phyloP scores from a whole-genome alignment of 1,140 invertebrate species.

The Tetramorium simillimum region DNA sequence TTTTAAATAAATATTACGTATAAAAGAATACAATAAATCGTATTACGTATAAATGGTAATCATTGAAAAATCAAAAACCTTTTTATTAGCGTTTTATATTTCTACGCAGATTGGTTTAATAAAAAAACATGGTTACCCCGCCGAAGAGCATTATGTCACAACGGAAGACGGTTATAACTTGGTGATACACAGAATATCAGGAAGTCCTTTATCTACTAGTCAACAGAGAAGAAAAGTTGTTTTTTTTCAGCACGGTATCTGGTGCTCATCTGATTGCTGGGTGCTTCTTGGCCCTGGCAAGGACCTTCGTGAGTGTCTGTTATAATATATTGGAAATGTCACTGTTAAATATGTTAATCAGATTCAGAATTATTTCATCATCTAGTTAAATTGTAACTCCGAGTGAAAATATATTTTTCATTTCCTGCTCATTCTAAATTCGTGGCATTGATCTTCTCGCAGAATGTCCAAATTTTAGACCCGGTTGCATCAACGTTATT shows the following conservation, averaged over 20 bases:
- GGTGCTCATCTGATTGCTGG: constrained; percentile 83
- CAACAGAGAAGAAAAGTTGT: constrained; percentile 65
- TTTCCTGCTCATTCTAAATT: neutral
- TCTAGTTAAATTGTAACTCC: neutral
- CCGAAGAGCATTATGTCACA: constrained; percentile 83
- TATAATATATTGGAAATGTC: neutral
- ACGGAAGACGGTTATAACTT: constrained; percentile 85
- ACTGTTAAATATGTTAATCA: neutral
- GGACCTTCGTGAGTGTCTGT: constrained; percentile 76
- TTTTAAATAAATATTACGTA: neutral
- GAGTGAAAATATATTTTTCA: neutral
- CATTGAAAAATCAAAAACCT: neutral
- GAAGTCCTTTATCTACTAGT: constrained; percentile 44
- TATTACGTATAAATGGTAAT: neutral
- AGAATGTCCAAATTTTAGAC: too few relatives aligned
- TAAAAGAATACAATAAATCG: too few relatives aligned
- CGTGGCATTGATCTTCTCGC: neutral
- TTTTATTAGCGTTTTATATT: neutral
- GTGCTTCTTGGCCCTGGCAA: constrained; percentile 81
- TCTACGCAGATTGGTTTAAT: constrained; percentile 77
- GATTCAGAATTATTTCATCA: neutral
- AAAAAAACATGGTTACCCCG: constrained; percentile 82
- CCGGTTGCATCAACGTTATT: too few relatives aligned
- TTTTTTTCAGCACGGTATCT: constrained; percentile 86
- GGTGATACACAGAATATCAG: constrained; percentile 85